Evolutionary conservation across 2,113 vertebrate genomes (phyloP).

Genomic region (Butorides virescens): DNA sequence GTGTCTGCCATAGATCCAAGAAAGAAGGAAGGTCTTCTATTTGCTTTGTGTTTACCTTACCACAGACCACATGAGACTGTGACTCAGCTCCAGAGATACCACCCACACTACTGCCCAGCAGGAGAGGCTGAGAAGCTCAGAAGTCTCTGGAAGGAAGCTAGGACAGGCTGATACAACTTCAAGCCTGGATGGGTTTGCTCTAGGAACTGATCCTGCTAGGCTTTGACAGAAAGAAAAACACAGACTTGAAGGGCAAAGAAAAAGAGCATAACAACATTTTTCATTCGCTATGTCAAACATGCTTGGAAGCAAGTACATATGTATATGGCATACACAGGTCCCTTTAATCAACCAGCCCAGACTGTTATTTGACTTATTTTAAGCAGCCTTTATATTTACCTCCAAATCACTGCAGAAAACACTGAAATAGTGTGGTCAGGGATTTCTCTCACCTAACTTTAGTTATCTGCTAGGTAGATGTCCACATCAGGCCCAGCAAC

Average conservation of each 20-base stretch:
- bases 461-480: not conserved
- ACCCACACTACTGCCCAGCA: not conserved
- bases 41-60: not conserved
- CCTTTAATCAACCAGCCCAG: not conserved
- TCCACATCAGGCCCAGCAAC: not conserved
- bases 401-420: not conserved
- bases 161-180: not conserved
- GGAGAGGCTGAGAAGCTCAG: not conserved
- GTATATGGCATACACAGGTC: not conserved
- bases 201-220: not conserved
- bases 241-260: not conserved
- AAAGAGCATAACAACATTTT: not conserved
- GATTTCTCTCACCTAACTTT: not conserved
- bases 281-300: not conserved
- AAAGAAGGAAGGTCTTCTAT: not conserved
- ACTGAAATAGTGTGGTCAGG: not conserved
- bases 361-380: not conserved
- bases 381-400: not conserved
- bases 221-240: not conserved
- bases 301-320: not conserved
- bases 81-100: not conserved
- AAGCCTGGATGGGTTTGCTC: not conserved
- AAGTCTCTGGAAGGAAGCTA: not conserved
- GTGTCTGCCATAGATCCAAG: not conserved
- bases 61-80: not conserved